Conservation (phyloP, 2,888 invertebrate genomes). For the Calameuta pallipes region DNA sequence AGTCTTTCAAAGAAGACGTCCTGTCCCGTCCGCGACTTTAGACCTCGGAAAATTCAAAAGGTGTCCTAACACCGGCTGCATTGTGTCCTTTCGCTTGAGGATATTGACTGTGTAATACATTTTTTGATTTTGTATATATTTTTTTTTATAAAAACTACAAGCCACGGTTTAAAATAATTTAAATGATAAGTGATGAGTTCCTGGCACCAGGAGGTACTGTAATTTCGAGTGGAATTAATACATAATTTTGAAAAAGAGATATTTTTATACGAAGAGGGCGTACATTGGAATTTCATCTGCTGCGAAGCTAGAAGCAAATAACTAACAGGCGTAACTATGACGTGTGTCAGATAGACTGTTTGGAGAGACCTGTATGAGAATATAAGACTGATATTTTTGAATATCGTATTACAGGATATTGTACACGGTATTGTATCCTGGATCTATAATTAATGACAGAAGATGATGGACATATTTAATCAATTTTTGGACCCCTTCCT, state of each 20-base stretch:
- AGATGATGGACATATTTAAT: constrained; percentile 13
- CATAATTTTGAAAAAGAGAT: background rate
- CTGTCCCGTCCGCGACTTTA: background rate
- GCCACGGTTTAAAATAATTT: background rate
- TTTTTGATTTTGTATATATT: background rate
- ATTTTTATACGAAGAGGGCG: background rate
- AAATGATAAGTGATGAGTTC: background rate
- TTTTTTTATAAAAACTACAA: background rate
- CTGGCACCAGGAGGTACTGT: background rate
- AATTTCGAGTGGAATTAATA: background rate
- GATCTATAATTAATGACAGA: background rate
- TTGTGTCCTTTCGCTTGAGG: background rate
- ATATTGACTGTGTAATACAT: background rate
- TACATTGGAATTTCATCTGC: background rate
- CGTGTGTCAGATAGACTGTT: background rate
- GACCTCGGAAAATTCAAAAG: background rate
- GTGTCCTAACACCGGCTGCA: background rate
- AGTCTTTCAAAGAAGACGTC: constrained; percentile 7
- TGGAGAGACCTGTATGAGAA: background rate
- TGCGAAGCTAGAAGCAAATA: background rate
- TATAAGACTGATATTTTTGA: background rate
- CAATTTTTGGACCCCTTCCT: constrained; percentile 26
- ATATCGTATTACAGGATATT: background rate
- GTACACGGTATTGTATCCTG: background rate
- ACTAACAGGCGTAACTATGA: background rate